Percentiles rank a stretch among this genome's conserved stretches.
Conservation (phyloP, 2,113 vertebrate species). For the Oncorhynchus keta region DNA sequence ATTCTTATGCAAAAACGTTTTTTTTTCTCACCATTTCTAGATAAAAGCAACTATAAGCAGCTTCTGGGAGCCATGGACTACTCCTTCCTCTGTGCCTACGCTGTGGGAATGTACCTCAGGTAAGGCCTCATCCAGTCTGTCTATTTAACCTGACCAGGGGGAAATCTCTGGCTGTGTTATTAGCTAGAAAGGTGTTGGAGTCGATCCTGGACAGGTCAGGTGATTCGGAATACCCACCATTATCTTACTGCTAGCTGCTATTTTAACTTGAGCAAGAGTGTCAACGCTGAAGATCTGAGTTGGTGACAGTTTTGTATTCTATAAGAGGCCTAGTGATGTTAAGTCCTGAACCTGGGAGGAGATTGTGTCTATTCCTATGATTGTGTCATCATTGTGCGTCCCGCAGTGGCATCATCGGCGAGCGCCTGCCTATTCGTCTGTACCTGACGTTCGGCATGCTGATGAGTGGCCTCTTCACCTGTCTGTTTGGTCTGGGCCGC, state of each 20-base stretch:
- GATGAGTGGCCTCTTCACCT: conserved; percentile 87
- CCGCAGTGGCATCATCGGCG: conserved; percentile 90
- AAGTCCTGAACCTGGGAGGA: too few species aligned
- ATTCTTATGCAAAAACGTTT: background rate
- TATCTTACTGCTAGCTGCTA: too few species aligned
- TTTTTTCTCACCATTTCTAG: conserved; percentile 70
- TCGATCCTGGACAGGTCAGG: conserved; percentile 81
- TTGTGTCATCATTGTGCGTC: background rate
- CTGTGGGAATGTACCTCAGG: conserved; percentile 96
- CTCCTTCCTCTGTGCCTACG: conserved; percentile 92
- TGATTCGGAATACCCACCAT: too few species aligned
- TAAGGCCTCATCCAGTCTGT: conserved; percentile 67
- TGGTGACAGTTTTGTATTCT: too few species aligned
- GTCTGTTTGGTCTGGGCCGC: conserved; percentile 87
- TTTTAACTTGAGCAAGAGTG: too few species aligned
- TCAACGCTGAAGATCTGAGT: too few species aligned
- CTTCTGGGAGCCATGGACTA: conserved; percentile 90
- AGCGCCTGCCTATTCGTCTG: conserved; percentile 90
- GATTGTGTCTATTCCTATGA: too few species aligned
- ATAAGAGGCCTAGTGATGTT: too few species aligned
- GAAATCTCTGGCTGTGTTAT: conserved; percentile 35
- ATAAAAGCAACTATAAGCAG: conserved; percentile 88
- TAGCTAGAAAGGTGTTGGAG: conserved; percentile 76
- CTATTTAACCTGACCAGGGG: too few species aligned
- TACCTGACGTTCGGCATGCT: conserved; percentile 91